A percentile compares a stretch with the other conserved stretches of the same genome.
Evolutionary conservation across 2,888 invertebrate genomes (phyloP).

Genomic region (Chrysina gloriosa): DNA sequence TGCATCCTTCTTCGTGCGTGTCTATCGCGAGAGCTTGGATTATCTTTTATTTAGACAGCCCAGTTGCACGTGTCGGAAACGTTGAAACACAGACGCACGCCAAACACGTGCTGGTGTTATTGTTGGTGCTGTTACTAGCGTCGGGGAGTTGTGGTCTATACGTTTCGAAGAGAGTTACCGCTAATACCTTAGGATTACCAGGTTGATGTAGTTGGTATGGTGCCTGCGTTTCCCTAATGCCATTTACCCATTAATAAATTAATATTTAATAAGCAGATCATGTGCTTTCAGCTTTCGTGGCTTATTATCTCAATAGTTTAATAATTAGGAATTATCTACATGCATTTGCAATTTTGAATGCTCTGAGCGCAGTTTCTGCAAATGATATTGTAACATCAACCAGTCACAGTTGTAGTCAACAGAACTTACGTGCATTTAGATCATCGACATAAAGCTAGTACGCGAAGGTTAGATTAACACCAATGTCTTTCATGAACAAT

Average conservation of each 20-base stretch:
- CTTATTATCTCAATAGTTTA: neutral
- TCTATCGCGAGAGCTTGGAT: conserved; percentile 11
- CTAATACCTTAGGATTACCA: conserved; percentile 24
- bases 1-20: neutral
- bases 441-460: too few species aligned
- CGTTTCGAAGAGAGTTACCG: conserved; percentile 14
- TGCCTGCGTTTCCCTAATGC: conserved; percentile 2
- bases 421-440: too few species aligned
- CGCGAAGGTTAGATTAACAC: too few species aligned
- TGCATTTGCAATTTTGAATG: too few species aligned
- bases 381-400: too few species aligned
- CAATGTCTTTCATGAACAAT: too few species aligned
- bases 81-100: neutral
- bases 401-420: too few species aligned
- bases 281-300: neutral
- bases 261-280: conserved; percentile 25
- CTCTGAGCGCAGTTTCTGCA: too few species aligned
- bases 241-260: conserved; percentile 15
- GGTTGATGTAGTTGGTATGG: neutral
- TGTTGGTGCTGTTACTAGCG: conserved; percentile 7
- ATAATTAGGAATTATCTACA: too few species aligned
- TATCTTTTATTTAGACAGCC: conserved; percentile 36
- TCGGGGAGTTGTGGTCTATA: neutral
- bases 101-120: conserved; percentile 30
- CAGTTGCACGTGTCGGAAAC: conserved; percentile 4